These are phyloP conservation scores for Frieseomelitta varia DNA, from an alignment of 1,140 invertebrate genomes.

Conservation along the genomic window DNA sequence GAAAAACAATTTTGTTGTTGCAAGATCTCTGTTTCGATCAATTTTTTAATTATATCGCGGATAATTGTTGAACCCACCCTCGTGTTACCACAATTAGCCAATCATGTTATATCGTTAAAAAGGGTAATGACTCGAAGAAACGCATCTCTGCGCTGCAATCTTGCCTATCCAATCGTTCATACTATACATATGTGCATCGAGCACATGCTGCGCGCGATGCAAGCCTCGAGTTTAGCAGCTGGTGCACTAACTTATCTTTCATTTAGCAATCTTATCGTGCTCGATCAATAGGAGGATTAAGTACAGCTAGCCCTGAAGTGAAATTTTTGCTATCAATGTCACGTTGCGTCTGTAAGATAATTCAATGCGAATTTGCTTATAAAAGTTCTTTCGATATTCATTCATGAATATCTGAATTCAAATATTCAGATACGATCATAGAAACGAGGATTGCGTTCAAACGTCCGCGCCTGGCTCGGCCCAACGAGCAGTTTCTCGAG, in stretches of 20 bases:
- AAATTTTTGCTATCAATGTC: slow-evolving; percentile 4
- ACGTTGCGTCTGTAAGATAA: no score
- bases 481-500: no score
- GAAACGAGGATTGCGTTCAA: background rate
- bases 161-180: slow-evolving; percentile 16
- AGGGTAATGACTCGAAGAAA: background rate
- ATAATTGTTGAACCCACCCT: no score
- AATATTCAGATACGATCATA: background rate
- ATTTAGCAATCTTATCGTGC: slow-evolving; percentile 23
- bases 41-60: no score
- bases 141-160: slow-evolving; percentile 10
- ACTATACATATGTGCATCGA: slow-evolving; percentile 6
- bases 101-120: no score
- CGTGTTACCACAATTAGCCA: no score
- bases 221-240: slow-evolving; percentile 25
- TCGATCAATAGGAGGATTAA: background rate
- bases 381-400: no score
- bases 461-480: background rate
- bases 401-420: no score
- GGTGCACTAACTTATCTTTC: slow-evolving; percentile 34
- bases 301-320: no score
- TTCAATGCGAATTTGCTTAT: background rate
- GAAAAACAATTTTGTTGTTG: no score
- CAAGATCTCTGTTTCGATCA: no score
- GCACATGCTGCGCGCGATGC: background rate